Percentiles rank a stretch among this genome's conserved stretches.
phyloP scores from a whole-genome alignment of 2,113 vertebrate genomes.

The Saccopteryx leptura region DNA sequence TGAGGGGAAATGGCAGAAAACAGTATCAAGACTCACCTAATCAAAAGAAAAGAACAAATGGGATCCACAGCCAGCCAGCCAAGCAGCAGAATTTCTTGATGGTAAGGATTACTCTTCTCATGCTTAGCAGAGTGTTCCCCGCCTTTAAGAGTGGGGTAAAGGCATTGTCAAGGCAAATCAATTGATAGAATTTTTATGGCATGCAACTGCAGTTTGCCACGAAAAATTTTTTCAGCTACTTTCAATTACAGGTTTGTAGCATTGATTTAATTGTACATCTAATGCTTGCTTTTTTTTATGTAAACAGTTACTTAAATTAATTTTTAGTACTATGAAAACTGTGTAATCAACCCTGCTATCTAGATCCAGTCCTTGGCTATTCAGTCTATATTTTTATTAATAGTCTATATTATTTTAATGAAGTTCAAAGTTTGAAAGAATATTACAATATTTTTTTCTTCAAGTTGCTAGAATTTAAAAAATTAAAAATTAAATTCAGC shows the following conservation, averaged over 20 bases:
- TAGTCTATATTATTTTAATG: constrained; percentile 9
- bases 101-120: constrained; percentile 83
- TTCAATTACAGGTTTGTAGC: not conserved
- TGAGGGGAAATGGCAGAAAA: constrained; percentile 93
- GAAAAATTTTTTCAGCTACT: not conserved
- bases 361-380: not conserved
- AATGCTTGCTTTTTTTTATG: constrained; percentile 25
- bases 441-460: not conserved
- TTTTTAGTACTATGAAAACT: constrained; percentile 39
- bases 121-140: not conserved
- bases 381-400: not conserved
- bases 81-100: constrained; percentile 85
- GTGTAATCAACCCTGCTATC: not conserved
- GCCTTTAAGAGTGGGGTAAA: not conserved
- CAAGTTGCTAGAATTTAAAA: constrained; percentile 22
- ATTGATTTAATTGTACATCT: not conserved
- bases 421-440: constrained; percentile 19
- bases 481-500: not conserved
- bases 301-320: not conserved
- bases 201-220: not conserved
- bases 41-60: constrained; percentile 93
- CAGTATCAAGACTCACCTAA: constrained; percentile 91
- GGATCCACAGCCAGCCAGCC: constrained; percentile 88
- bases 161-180: not conserved
- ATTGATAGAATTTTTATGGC: constrained; percentile 10